phyloP scores from a whole-genome alignment of 2,113 vertebrate genomes.

The Callorhinus ursinus region DNA sequence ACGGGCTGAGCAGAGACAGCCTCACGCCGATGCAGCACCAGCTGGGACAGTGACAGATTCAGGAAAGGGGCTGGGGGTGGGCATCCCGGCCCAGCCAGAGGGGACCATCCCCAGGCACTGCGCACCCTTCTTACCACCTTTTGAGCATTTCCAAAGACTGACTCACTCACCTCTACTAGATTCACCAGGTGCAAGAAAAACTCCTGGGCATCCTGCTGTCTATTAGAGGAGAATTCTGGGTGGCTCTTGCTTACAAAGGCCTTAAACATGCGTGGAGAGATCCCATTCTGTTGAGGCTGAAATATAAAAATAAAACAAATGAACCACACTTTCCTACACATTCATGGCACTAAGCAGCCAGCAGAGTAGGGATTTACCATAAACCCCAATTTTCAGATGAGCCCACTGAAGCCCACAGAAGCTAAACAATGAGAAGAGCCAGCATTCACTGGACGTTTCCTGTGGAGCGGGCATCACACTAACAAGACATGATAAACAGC shows the following conservation, averaged over 20 bases:
- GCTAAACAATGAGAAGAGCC: not conserved
- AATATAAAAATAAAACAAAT: not conserved
- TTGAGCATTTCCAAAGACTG: not conserved
- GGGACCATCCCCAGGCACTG: rapidly evolving
- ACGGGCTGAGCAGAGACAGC: not conserved
- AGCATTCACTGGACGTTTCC: rapidly evolving
- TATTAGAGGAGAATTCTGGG: constrained; percentile 95
- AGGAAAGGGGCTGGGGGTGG: rapidly evolving
- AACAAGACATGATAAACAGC: not conserved
- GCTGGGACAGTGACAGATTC: not conserved
- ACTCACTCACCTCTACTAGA: constrained; percentile 92
- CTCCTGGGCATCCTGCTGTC: constrained; percentile 97
- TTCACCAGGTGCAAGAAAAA: constrained; percentile 96
- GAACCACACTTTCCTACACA: not conserved
- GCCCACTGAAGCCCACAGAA: not conserved
- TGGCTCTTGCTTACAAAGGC: constrained; percentile 94
- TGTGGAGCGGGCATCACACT: too few species aligned
- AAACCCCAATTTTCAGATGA: not conserved
- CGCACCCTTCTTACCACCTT: not conserved
- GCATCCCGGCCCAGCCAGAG: rapidly evolving
- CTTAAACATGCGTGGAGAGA: constrained; percentile 96
- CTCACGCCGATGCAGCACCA: not conserved
- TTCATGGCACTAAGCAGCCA: not conserved
- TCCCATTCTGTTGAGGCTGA: constrained; percentile 94
- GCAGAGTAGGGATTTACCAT: not conserved